Evolutionary conservation across 2,888 invertebrate genomes (phyloP).

Genomic region (Diarsia rubi): DNA sequence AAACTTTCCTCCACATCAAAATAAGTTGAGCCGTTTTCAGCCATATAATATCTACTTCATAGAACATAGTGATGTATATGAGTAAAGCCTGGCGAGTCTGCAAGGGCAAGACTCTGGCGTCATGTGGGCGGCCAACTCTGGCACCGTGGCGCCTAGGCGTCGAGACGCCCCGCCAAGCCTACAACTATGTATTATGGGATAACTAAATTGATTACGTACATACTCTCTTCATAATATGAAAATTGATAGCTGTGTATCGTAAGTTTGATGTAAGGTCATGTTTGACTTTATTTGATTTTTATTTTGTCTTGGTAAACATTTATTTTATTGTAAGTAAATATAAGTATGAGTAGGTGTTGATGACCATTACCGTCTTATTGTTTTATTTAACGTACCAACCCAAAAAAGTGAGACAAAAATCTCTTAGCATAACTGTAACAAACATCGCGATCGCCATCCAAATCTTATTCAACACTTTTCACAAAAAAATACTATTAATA

Average conservation of each 20-base stretch:
- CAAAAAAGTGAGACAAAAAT: background rate
- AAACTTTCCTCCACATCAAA: background rate
- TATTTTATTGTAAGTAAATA: background rate
- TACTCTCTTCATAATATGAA: constrained; percentile 6
- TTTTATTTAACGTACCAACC: background rate
- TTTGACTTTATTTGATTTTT: background rate
- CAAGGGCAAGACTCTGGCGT: constrained; percentile 73
- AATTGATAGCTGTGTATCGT: background rate
- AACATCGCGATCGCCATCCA: background rate
- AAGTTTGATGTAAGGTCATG: background rate
- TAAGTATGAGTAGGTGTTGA: background rate
- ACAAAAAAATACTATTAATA: no score
- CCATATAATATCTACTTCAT: background rate
- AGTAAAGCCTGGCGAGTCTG: constrained; percentile 27
- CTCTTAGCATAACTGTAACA: background rate
- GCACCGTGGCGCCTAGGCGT: constrained; percentile 62
- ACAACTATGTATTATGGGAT: constrained; percentile 62
- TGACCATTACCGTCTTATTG: background rate
- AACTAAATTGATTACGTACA: constrained; percentile 37
- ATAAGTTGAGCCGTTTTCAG: background rate
- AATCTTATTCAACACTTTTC: no score
- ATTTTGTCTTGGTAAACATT: background rate
- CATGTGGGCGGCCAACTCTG: constrained; percentile 61
- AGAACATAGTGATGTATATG: background rate
- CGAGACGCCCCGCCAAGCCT: constrained; percentile 71